phyloP scores from a whole-genome alignment of 2,888 invertebrate genomes.

The Amiota minor region DNA sequence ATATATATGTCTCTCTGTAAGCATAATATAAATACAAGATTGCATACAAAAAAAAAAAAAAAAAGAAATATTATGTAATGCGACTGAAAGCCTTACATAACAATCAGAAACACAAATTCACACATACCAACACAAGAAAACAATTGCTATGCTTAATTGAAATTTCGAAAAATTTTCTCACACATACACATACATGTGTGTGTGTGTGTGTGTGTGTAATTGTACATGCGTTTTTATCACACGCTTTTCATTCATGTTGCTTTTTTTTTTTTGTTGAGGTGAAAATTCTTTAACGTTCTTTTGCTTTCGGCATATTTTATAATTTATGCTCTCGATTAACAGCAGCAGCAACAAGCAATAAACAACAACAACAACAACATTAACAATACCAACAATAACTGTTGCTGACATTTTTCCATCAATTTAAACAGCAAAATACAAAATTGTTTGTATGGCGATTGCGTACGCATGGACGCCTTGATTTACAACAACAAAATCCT shows the following conservation, averaged over 20 bases:
- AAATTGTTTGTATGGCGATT: no score
- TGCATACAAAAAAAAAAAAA: neutral
- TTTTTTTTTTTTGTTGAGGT: conserved; percentile 34
- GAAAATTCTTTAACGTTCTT: conserved; percentile 6
- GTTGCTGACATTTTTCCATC: conserved; percentile 60
- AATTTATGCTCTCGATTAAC: conserved; percentile 44
- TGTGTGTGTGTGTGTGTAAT: conserved; percentile 13
- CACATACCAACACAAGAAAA: conserved; percentile 32
- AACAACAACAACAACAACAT: conserved; percentile 24
- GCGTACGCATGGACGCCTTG: no score
- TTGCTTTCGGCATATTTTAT: conserved; percentile 6
- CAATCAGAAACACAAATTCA: conserved; percentile 21
- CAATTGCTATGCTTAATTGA: conserved; percentile 54
- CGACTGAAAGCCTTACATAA: conserved; percentile 6
- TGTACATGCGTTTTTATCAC: neutral
- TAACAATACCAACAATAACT: conserved; percentile 43
- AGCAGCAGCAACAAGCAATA: conserved; percentile 20
- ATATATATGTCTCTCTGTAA: neutral
- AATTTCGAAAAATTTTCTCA: conserved; percentile 41
- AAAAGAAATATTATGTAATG: conserved; percentile 23
- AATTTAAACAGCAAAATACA: conserved; percentile 43
- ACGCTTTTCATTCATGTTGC: conserved; percentile 41
- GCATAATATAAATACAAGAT: neutral
- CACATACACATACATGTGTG: neutral
- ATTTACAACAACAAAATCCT: no score